Evolutionary conservation across 2,113 vertebrate species (phyloP), one percentile per base, ranked within the genome.

Genomic region (Poeciliopsis turrubarensis): DNA sequence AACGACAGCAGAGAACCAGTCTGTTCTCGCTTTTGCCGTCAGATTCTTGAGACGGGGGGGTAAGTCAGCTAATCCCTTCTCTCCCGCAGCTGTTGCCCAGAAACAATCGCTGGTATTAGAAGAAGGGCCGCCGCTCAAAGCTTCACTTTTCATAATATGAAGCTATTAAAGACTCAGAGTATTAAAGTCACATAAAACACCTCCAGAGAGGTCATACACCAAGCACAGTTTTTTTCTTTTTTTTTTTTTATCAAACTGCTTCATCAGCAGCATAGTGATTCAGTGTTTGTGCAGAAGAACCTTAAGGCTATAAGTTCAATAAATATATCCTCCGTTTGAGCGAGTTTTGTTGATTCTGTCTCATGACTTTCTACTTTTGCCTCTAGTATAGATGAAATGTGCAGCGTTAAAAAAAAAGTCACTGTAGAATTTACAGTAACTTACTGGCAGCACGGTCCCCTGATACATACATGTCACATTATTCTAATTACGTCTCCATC

Each of bases 91-190:
- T 32, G 44, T 72, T 68, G 32, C 72, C 61, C 47, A 61, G 60
- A 65, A 79, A 77, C 15, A 31, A 80, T 85, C 78, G 73, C 27
- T 84, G 72, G 81, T 81, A 83, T 81, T 87, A 78, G 81, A 86
- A 88, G 70, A 75, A 39, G 62, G 31, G 37, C 34, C 34, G 47
- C 10, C 60, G 74, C 86, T 85, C 85, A 64, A 89, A 85, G 60
- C 67, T 75, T 81, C 34, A 79, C 30, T 79, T 75, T 69, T 80
- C 76, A 75, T 19, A 65, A 70, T 19, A 26, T 41, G 37, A 71
- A 57, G 63, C 78, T 73, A 61, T 81, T 72, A 60, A 64, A 57
- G 51, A 57, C 9, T n/a, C 63, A 47, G 4, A 72, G 41, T 68
- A 65, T 70, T 67, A 80, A 72, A 83, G 84, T 64, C 68, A 31